Conservation (phyloP, 2,113 vertebrate genomes). For the Megaptera novaeangliae region DNA sequence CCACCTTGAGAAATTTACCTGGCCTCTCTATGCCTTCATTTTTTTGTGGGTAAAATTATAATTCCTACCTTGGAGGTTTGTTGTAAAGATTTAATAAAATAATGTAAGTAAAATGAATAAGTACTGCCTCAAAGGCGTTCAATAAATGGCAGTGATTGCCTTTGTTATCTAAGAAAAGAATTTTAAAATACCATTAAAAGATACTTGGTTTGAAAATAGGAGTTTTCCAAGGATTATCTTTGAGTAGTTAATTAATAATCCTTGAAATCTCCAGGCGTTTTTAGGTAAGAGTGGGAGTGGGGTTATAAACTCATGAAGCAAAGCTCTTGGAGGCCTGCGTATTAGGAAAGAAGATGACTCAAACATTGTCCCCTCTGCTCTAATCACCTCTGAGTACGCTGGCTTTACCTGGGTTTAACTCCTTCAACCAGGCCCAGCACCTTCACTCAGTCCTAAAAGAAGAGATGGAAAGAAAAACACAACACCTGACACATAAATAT, state of each 20-base stretch:
- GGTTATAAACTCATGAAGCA: neutral
- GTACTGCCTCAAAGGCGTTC: neutral
- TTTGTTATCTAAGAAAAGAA: slow-evolving; percentile 5
- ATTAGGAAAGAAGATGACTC: neutral
- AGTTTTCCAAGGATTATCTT: slow-evolving; percentile 27
- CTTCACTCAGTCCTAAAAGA: neutral
- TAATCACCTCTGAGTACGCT: neutral
- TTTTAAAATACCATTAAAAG: slow-evolving; percentile 11
- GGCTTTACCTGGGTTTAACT: neutral
- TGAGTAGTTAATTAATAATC: slow-evolving; percentile 42
- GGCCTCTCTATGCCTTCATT: neutral
- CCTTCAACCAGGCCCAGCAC: neutral
- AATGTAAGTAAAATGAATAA: slow-evolving; percentile 29
- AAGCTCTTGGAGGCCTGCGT: neutral
- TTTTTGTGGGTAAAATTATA: neutral
- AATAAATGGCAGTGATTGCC: neutral
- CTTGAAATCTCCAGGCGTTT: neutral
- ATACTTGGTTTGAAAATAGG: slow-evolving; percentile 30
- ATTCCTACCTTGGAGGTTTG: slow-evolving; percentile 5
- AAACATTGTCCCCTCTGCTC: neutral
- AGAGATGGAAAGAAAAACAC: neutral
- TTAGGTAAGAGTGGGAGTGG: slow-evolving; percentile 14
- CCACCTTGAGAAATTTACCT: neutral
- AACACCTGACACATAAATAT: neutral
- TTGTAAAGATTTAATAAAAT: slow-evolving; percentile 31